Evolutionary conservation across 2,113 vertebrate species (phyloP), one percentile per base, ranked within the genome.

Genomic region (Labeo rohita): DNA sequence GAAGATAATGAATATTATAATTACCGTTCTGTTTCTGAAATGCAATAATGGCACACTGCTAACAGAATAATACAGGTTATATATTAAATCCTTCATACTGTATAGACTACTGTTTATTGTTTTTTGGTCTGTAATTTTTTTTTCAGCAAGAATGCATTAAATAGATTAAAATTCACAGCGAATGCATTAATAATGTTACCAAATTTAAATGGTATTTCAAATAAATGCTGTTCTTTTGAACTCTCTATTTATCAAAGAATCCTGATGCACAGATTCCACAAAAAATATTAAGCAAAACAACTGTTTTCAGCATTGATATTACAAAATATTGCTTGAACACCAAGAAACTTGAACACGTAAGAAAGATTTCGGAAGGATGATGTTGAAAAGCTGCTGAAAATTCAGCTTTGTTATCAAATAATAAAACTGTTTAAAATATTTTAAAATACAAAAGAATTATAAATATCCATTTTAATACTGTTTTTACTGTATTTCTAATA

Each of bases 1-100:
- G 36, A 83, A 49, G 52, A 83, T 59, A 63, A 85, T 39, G 36
- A 45, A 80, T n/a, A 23, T n/a, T 43, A 75, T 39, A 50, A 77
- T 72, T 36, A 83, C 18, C 12, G 11, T 74, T 59, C 52, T 13
- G 43, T 15, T 72, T 74, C 39, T 47, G 70, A 73, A 28, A 49
- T 15, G 21, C 10, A 11, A 73, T n/a, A 73, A 43, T 45, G 43
- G 8, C 10, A 2, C 15, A 75, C 45, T 75, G 45, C 10, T 75
- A 75, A 75, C 18, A 72, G 4, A 75, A 75, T 73, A 73, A 47
- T 6, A 10, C 16, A 36, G 11, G 39, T 74, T 47, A 18, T 47
- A 39, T 36, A 39, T 0, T 8, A 3, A 18, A 13, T 56, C 10
- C 21, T 23, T 21, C 10, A 23, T 43, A 72, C 39, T n/a, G 36